These are phyloP conservation scores for Littorina saxatilis DNA, from an alignment of 1,140 invertebrate species.

Conservation along the genomic window DNA sequence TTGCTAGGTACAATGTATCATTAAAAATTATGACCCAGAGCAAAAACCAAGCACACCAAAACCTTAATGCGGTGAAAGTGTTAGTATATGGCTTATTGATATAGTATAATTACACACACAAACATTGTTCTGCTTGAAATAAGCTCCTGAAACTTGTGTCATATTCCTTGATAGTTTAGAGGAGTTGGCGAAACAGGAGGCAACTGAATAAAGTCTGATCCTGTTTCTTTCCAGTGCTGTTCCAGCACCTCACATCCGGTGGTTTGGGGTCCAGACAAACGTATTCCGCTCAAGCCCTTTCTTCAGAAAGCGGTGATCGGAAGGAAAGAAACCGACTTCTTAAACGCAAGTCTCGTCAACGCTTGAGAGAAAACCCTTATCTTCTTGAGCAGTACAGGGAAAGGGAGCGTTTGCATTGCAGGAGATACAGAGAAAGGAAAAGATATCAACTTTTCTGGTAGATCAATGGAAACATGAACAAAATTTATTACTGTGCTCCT, in stretches of 20 bases:
- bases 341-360: slow-evolving; percentile 3
- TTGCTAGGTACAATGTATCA: no score
- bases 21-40: no score
- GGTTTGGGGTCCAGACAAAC: not conserved
- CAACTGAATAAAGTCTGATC: not conserved
- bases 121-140: no score
- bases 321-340: not conserved
- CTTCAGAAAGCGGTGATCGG: not conserved
- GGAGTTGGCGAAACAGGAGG: no score
- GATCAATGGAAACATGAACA: not conserved
- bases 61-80: no score
- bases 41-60: no score
- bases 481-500: not conserved
- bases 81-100: no score
- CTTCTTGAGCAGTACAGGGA: not conserved
- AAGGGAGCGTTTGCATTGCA: slow-evolving; percentile 10
- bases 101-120: no score
- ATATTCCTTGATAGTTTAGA: no score
- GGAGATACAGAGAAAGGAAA: slow-evolving; percentile 1
- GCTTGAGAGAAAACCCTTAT: not conserved
- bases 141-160: no score
- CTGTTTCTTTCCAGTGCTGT: not conserved
- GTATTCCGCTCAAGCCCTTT: not conserved
- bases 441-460: not conserved
- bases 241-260: not conserved